phyloP scores from a whole-genome alignment of 2,888 invertebrate species.

The Cryptops parisi region DNA sequence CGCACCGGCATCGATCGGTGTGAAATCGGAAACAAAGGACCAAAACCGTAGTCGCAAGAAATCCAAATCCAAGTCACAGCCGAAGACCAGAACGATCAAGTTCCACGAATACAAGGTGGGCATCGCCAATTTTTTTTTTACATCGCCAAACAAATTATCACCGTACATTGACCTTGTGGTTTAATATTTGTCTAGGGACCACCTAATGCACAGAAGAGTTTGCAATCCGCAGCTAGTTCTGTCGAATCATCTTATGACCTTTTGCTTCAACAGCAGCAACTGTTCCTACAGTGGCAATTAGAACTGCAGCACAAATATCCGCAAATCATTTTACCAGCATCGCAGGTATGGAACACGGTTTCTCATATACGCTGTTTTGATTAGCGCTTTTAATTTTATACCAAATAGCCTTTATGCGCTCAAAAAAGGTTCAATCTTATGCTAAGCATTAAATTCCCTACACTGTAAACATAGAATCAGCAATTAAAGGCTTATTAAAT shows the following conservation, averaged over 20 bases:
- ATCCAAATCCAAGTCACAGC: conserved; percentile 60
- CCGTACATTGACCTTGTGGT: too few relatives aligned
- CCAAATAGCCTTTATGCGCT: too few relatives aligned
- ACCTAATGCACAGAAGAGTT: conserved; percentile 64
- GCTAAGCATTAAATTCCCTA: too few relatives aligned
- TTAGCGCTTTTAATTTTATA: too few relatives aligned
- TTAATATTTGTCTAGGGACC: conserved; percentile 44
- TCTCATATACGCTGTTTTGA: too few relatives aligned
- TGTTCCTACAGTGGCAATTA: conserved; percentile 73
- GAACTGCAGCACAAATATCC: conserved; percentile 70
- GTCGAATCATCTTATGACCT: conserved; percentile 79
- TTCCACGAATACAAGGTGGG: conserved; percentile 81
- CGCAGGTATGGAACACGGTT: conserved; percentile 36
- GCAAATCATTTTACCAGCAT: conserved; percentile 63
- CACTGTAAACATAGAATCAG: too few relatives aligned
- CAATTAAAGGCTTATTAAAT: too few relatives aligned
- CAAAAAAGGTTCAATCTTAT: too few relatives aligned
- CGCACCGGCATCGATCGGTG: conserved; percentile 15
- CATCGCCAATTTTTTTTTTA: too few relatives aligned
- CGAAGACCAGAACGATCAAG: conserved; percentile 78
- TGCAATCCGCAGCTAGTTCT: conserved; percentile 19
- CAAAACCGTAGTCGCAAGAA: conserved; percentile 56
- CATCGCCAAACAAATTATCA: too few relatives aligned
- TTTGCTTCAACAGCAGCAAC: conserved; percentile 82
- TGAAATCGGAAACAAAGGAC: conserved; percentile 35